Base-by-base conservation (phyloP, 2,888 invertebrate species). In the Dendrolimus pini region DNA sequence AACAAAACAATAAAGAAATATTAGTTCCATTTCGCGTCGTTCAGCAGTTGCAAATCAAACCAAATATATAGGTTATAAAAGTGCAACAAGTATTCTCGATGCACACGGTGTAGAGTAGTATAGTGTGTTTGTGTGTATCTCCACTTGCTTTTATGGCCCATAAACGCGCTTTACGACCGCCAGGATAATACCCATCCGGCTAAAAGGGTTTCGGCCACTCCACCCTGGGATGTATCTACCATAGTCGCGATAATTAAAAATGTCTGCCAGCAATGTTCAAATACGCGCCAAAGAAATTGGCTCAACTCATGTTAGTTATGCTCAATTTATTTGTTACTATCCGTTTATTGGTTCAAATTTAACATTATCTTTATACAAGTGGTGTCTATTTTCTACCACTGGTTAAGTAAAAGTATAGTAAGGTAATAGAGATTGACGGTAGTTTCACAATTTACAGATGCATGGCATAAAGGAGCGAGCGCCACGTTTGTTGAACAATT, bases 1-100 rank as follows among this genome's bases (percentile, higher is more conserved):
- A 57, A 59, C 61, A 61, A 65, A 64, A 56, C 63, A 72, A 74
- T 74, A 65, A 72, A 67, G 80, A 80, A 82, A 78, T 75, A 67
- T 70, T 67, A 60, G 65, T 61, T 63, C 68, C 68, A 79, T 77
- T 79, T 77, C 72, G 71, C 75, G 71, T 71, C 75, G 77, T 75
- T 75, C 87, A 79, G 82, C 69, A 85, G 89, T 89, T 83, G 77
- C 89, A 89, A 89, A 89, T 89, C 89, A 89, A 86, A 86, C 79
- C 80, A 86, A 83, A 87, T 89, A 88, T 89, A 89, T 89, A 83
- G 89, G 85, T 83, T 86, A 84, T 89, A 89, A 90, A 90, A 88
- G 71, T 83, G 89, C 90, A 89, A 90, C 89, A 89, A 89, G 88
- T 89, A 88, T 82, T 78, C 78, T 82, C 81, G 85, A 82, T 78